Evolutionary conservation across 2,113 vertebrate genomes (phyloP), one percentile per base, ranked within the genome.

Genomic region (Lucifuga dentata): DNA sequence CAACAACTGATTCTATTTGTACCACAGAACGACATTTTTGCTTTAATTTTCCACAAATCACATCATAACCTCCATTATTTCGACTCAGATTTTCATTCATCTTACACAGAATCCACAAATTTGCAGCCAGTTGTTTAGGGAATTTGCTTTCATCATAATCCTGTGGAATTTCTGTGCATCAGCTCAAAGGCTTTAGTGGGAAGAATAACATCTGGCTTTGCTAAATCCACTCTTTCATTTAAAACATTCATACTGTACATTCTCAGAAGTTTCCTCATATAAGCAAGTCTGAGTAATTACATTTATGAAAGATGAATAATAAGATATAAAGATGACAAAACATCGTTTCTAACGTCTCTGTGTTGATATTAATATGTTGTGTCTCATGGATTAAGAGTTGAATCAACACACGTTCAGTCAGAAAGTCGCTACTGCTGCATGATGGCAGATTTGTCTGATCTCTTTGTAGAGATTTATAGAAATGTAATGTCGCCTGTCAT

Each of bases 141-240:
- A 86, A 85, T 80, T 68, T 78, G 10, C 35, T 46, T 1, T 43
- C 49, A 75, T 53, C 21, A 33, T 89, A 79, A 88, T 86, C 84
- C 81, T 1, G 2, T 24, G 45, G 53, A 46, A 65, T 23, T 67
- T 74, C 29, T 76, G 58, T 79, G 59, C 36, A 65, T 76, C 26
- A 33, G 45, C 49, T 77, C 63, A 75, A 58, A 60, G 61, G 66
- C 65, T 67, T 85, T 73, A 74, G 5, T 79, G 55, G n/a, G n/a
- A n/a, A n/a, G n/a, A 72, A 73, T 41, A 75, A 80, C 80, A 87
- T 87, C 83, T 89, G 85, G 80, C 60, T 44, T 9, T 1, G 5
- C 13, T 16, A 80, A 77, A 81, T 76, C 68, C 63, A 78, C 46
- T 38, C 53, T 43, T 73, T 20, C 13, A 32, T 41, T 43, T 5